phyloP scores from a whole-genome alignment of 2,113 vertebrate genomes.

The Hypocryptadius cinnamomeus region DNA sequence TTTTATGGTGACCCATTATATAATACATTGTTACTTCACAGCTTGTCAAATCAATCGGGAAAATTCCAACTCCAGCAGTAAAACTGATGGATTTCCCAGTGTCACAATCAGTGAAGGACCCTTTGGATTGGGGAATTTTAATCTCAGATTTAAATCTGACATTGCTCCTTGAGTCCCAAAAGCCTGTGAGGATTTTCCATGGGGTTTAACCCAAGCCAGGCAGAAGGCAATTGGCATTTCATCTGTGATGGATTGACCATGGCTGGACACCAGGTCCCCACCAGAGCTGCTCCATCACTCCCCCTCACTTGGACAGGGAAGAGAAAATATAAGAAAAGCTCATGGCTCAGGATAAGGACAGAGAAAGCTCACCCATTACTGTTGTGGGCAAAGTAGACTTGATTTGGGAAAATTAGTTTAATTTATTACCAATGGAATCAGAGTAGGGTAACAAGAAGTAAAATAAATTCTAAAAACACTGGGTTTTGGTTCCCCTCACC shows the following conservation, averaged over 20 bases:
- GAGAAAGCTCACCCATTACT: neutral
- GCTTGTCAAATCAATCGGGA: accelerated
- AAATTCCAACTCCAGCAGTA: neutral
- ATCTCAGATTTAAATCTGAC: neutral
- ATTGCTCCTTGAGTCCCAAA: neutral
- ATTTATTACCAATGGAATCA: neutral
- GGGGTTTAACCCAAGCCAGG: neutral
- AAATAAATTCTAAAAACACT: neutral
- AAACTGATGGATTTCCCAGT: neutral
- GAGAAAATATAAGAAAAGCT: neutral
- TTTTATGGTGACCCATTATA: neutral
- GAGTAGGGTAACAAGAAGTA: neutral
- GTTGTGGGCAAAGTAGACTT: accelerated
- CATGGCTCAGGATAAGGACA: neutral
- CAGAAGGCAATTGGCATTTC: neutral
- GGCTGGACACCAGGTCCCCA: neutral
- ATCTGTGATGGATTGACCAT: neutral
- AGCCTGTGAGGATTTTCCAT: neutral
- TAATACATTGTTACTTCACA: neutral
- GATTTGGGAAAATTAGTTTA: neutral
- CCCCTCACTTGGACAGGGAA: neutral
- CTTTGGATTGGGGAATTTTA: neutral
- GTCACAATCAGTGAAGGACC: neutral
- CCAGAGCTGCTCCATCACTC: neutral
- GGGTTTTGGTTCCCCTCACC: neutral